These are phyloP conservation scores for Gobio occitaniae DNA, from an alignment of 2,797 vertebrate genomes.

Conservation along the genomic window DNA sequence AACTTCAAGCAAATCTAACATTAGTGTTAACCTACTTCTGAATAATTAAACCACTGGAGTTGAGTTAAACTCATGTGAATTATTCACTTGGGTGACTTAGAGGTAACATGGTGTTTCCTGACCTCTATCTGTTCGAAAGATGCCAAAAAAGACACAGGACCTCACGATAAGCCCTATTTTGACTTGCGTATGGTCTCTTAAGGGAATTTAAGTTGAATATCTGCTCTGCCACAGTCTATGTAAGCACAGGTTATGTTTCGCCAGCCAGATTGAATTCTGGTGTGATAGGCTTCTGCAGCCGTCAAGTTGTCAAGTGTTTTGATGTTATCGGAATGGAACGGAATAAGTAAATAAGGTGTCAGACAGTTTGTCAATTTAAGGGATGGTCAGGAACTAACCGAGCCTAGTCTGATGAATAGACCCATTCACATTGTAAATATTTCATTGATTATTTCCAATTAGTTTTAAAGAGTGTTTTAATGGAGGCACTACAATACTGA, in stretches of 20 bases:
- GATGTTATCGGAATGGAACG: constrained; percentile 45
- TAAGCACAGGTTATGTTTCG: constrained; percentile 51
- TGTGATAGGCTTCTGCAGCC: constrained; percentile 36
- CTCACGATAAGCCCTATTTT: constrained; percentile 34
- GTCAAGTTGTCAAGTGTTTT: constrained; percentile 48
- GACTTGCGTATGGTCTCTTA: constrained; percentile 31
- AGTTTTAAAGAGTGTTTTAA: neutral
- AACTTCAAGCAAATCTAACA: constrained; percentile 51
- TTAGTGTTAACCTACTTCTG: constrained; percentile 44
- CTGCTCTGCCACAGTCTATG: constrained; percentile 5
- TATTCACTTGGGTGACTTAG: constrained; percentile 58
- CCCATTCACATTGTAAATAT: neutral
- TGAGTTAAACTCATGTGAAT: constrained; percentile 58
- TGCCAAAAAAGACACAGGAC: constrained; percentile 42
- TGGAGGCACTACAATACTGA: too few relatives aligned
- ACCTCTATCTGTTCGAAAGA: constrained; percentile 38
- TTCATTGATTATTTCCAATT: neutral
- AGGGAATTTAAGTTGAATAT: constrained; percentile 52
- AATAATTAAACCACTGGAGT: constrained; percentile 57
- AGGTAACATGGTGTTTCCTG: constrained; percentile 56
- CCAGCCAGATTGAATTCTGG: constrained; percentile 50
- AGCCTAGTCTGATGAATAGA: constrained; percentile 43
- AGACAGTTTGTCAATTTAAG: constrained; percentile 35
- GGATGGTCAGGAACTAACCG: constrained; percentile 47
- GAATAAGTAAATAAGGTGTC: constrained; percentile 37